phyloP scores from a whole-genome alignment of 2,888 invertebrate genomes.

The Tethea ocularis region DNA sequence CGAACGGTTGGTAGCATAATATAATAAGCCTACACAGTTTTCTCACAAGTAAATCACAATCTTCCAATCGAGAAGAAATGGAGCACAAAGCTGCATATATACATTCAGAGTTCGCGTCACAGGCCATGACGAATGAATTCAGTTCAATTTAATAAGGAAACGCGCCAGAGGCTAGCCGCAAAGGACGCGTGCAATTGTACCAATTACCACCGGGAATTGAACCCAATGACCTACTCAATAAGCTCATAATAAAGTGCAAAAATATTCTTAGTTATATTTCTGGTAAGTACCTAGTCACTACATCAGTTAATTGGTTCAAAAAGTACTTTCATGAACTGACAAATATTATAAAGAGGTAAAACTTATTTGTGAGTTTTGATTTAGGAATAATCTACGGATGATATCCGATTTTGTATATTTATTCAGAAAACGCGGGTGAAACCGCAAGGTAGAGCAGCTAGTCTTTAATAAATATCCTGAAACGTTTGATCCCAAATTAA shows the following conservation, averaged over 20 bases:
- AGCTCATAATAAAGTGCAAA: neutral
- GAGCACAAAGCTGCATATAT: conserved; percentile 21
- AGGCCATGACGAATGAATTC: conserved; percentile 32
- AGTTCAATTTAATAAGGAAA: conserved; percentile 60
- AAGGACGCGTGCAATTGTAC: conserved; percentile 70
- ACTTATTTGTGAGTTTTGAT: too few relatives aligned
- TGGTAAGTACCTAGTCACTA: too few relatives aligned
- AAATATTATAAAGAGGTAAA: too few relatives aligned
- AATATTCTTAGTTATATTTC: neutral
- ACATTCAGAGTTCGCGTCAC: conserved; percentile 18
- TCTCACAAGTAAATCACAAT: conserved; percentile 4
- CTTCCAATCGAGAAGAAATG: conserved; percentile 15
- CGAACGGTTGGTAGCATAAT: neutral
- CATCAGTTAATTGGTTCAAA: too few relatives aligned
- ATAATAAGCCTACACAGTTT: neutral
- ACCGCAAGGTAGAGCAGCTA: too few relatives aligned
- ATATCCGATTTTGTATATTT: too few relatives aligned
- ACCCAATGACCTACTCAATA: conserved; percentile 34
- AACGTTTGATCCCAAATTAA: too few relatives aligned
- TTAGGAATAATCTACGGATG: too few relatives aligned
- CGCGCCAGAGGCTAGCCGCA: conserved; percentile 28
- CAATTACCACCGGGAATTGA: conserved; percentile 60
- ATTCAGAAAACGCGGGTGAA: too few relatives aligned
- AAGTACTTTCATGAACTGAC: too few relatives aligned
- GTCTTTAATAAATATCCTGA: too few relatives aligned